These are phyloP conservation scores for Prionace glauca DNA, from an alignment of 2,797 vertebrate species.

Conservation along the genomic window DNA sequence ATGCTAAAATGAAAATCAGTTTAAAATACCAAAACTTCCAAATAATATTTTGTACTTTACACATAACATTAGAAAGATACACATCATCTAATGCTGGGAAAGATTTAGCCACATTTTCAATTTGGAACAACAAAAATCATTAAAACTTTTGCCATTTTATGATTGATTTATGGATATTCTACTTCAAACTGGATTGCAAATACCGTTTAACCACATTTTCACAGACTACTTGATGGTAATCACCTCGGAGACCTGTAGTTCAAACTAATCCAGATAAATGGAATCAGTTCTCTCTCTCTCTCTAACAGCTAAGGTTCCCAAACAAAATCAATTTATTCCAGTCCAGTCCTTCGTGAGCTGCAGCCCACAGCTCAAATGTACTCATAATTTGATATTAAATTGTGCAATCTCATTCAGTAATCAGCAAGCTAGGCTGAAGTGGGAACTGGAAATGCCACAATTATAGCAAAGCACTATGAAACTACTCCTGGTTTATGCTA, in stretches of 20 bases:
- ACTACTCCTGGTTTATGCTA: background rate
- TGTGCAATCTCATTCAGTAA: background rate
- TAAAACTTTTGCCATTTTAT: background rate
- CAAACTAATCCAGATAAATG: background rate
- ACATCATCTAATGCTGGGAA: background rate
- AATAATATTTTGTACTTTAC: background rate
- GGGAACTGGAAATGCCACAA: background rate
- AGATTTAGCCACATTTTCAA: background rate
- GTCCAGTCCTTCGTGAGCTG: background rate
- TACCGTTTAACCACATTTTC: background rate
- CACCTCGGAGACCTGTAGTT: background rate
- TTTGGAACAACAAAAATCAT: background rate
- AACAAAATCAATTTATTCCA: background rate
- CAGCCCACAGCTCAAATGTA: no score
- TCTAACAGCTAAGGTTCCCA: background rate
- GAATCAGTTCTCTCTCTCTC: background rate
- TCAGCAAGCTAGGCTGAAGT: no score
- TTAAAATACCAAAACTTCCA: background rate
- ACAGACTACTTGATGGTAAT: background rate
- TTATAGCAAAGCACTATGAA: background rate
- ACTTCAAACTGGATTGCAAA: background rate
- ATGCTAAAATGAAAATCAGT: background rate
- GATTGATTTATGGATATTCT: background rate
- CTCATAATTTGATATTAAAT: background rate
- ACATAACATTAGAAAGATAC: background rate